Evolutionary conservation across 2,113 vertebrate genomes (phyloP).

Genomic region (Amblyornis subalaris): DNA sequence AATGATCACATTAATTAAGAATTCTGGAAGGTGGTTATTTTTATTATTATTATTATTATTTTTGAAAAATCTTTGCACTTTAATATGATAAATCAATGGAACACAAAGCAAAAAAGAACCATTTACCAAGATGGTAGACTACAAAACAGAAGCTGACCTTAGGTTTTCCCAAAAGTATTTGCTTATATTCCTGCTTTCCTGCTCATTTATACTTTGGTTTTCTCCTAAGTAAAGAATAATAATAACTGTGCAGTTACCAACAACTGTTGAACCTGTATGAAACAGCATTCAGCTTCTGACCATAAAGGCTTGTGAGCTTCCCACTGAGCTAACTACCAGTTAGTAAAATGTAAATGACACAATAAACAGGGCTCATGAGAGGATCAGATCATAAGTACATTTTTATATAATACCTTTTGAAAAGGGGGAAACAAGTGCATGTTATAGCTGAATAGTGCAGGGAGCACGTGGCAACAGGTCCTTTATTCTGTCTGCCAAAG

Average conservation of each 20-base stretch:
- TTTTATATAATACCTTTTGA: not conserved
- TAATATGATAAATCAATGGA: not conserved
- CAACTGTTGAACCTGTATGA: not conserved
- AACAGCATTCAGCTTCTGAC: not conserved
- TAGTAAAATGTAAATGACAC: slow-evolving; percentile 12
- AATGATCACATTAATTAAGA: not conserved
- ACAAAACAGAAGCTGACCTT: not conserved
- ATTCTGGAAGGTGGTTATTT: not conserved
- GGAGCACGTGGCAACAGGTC: not conserved
- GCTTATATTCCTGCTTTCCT: not conserved
- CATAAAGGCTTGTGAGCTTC: not conserved
- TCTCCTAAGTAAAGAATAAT: not conserved
- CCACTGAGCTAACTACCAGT: not conserved
- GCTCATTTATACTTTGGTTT: not conserved
- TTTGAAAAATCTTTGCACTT: not conserved
- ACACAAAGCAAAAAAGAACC: not conserved
- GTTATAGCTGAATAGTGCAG: not conserved
- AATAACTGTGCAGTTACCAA: not conserved
- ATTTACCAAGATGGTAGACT: not conserved
- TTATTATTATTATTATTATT: not conserved
- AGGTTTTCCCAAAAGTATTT: not conserved
- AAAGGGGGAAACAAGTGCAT: not conserved
- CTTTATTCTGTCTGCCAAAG: not conserved
- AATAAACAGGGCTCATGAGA: not conserved
- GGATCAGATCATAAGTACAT: not conserved